Conservation (phyloP, 2,888 invertebrate species). For the Sipha maydis region DNA sequence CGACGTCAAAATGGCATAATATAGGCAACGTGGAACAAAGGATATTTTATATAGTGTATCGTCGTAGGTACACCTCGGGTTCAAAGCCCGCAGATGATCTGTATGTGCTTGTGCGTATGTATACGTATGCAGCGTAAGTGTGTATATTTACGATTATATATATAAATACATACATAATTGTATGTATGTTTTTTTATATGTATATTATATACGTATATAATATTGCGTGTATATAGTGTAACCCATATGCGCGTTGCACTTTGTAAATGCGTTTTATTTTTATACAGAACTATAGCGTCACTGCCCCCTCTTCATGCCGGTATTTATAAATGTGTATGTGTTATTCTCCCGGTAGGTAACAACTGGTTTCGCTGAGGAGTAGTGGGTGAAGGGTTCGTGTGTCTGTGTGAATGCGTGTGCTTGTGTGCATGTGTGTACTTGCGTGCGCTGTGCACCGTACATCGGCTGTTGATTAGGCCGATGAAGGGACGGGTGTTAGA, state of each 20-base stretch:
- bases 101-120: slow-evolving; percentile 20
- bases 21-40: slow-evolving; percentile 58
- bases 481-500: neutral
- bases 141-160: neutral
- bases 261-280: slow-evolving; percentile 40
- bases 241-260: neutral
- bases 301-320: too few species aligned
- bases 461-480: neutral
- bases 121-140: neutral
- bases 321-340: too few species aligned
- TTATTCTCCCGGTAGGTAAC: neutral
- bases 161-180: neutral
- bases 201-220: neutral
- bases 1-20: slow-evolving; percentile 53
- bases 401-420: too few species aligned
- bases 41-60: slow-evolving; percentile 39
- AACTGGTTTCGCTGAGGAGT: slow-evolving; percentile 27
- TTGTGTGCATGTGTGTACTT: neutral
- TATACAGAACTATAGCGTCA: neutral
- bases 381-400: slow-evolving; percentile 25
- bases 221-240: too few species aligned
- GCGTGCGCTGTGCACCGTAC: neutral
- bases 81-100: slow-evolving; percentile 60
- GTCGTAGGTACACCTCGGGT: slow-evolving; percentile 40
- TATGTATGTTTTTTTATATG: neutral